phyloP scores from a whole-genome alignment of 2,888 invertebrate species.

The Caenorhabditis auriculariae region DNA sequence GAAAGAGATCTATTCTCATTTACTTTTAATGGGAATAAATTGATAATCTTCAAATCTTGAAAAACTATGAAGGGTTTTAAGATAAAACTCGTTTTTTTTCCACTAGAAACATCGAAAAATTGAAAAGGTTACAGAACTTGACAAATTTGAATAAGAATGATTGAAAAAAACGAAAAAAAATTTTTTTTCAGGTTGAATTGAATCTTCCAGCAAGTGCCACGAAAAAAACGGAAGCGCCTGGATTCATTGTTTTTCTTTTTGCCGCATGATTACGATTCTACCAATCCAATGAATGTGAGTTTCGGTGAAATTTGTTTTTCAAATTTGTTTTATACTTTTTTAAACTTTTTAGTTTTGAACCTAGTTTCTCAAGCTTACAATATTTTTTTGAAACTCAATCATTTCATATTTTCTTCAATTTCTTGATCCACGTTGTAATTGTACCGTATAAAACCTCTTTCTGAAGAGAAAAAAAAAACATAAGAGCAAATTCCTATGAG shows the following conservation, averaged over 20 bases:
- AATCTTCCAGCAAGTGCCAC: conserved; percentile 71
- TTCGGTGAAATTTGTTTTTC: too few species aligned
- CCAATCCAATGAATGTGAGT: conserved; percentile 27
- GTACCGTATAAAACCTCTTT: too few species aligned
- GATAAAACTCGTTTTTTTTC: background rate
- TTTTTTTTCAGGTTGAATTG: conserved; percentile 68
- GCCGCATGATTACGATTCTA: conserved; percentile 59
- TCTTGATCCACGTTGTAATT: too few species aligned
- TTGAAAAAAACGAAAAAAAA: background rate
- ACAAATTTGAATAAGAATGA: background rate
- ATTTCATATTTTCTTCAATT: too few species aligned
- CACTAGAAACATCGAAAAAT: background rate
- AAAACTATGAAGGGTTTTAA: background rate
- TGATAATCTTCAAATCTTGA: background rate
- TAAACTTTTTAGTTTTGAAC: too few species aligned
- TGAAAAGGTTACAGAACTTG: too few species aligned
- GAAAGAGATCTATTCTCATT: background rate
- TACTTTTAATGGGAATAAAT: background rate
- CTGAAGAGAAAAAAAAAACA: too few species aligned
- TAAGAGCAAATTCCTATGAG: too few species aligned
- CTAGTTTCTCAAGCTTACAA: too few species aligned
- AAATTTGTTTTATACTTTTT: too few species aligned
- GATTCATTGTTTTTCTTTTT: conserved; percentile 77
- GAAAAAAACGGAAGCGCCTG: conserved; percentile 80
- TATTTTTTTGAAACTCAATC: too few species aligned